phyloP scores from a whole-genome alignment of 2,113 vertebrate genomes.

The Oryzias melastigma region DNA sequence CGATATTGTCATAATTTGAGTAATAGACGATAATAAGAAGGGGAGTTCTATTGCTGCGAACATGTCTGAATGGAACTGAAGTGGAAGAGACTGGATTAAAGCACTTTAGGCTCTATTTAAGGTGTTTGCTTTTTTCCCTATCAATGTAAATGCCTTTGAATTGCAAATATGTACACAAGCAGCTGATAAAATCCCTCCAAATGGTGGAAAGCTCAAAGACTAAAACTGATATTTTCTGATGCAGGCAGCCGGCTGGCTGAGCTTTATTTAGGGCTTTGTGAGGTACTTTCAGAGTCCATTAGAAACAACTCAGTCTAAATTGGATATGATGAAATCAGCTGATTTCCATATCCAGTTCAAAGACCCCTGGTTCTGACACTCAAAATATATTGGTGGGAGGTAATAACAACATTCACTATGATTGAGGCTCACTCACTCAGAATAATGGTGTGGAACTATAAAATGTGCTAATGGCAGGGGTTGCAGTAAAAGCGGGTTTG shows the following conservation, averaged over 20 bases:
- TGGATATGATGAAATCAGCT: slow-evolving; percentile 20
- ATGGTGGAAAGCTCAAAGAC: slow-evolving; percentile 8
- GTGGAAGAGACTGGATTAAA: no score
- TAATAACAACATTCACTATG: slow-evolving; percentile 6
- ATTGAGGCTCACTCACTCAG: slow-evolving; percentile 12
- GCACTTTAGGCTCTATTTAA: no score
- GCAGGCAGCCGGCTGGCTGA: slow-evolving; percentile 5
- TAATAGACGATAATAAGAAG: no score
- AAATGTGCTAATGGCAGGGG: slow-evolving; percentile 41
- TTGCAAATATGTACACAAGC: neutral
- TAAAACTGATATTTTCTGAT: slow-evolving; percentile 23
- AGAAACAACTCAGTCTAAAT: slow-evolving; percentile 27
- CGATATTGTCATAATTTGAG: no score
- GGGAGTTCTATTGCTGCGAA: no score
- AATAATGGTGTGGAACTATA: slow-evolving; percentile 24
- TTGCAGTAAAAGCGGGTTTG: slow-evolving; percentile 14
- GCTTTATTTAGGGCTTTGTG: slow-evolving; percentile 24
- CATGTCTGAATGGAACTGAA: no score
- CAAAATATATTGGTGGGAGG: slow-evolving; percentile 3
- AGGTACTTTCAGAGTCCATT: slow-evolving; percentile 36
- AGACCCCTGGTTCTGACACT: neutral
- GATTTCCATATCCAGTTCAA: slow-evolving; percentile 25
- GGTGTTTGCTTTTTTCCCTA: neutral
- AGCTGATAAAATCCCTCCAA: slow-evolving; percentile 3
- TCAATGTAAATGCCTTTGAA: neutral